These are phyloP conservation scores for Tychaedon coryphoeus DNA, from an alignment of 2,113 vertebrate species.

Conservation along the genomic window DNA sequence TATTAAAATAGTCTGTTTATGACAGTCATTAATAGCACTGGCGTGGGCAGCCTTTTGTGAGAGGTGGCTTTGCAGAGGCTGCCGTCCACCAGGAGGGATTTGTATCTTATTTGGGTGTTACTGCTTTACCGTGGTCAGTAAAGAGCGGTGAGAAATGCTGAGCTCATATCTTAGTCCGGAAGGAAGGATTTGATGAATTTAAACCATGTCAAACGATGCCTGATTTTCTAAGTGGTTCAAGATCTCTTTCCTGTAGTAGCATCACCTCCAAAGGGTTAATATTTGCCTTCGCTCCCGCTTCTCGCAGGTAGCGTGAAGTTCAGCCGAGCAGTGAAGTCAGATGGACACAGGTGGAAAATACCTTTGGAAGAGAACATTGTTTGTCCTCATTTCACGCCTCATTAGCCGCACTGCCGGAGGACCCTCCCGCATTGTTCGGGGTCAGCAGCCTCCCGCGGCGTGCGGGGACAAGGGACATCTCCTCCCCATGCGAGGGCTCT, in stretches of 20 bases:
- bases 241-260: neutral
- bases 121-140: neutral
- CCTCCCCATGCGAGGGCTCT: neutral
- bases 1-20: slow-evolving; percentile 28
- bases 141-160: neutral
- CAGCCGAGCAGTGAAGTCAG: neutral
- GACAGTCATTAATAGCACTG: neutral
- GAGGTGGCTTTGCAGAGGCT: neutral
- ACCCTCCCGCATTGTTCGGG: neutral
- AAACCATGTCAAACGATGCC: neutral
- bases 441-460: neutral
- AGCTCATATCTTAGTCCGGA: neutral
- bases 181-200: neutral
- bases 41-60: neutral
- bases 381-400: slow-evolving; percentile 50
- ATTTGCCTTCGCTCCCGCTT: neutral
- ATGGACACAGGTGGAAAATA: slow-evolving; percentile 21
- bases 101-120: neutral
- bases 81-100: neutral
- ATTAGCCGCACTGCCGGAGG: neutral
- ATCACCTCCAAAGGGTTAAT: slow-evolving; percentile 9
- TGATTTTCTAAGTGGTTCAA: neutral
- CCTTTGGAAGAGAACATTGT: slow-evolving; percentile 11
- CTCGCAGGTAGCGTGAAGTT: neutral
- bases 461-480: neutral